A percentile compares a stretch with the other conserved stretches of the same genome.
phyloP scores from a whole-genome alignment of 92 coral and sea anemone species.

The Paramuricea clavata region DNA sequence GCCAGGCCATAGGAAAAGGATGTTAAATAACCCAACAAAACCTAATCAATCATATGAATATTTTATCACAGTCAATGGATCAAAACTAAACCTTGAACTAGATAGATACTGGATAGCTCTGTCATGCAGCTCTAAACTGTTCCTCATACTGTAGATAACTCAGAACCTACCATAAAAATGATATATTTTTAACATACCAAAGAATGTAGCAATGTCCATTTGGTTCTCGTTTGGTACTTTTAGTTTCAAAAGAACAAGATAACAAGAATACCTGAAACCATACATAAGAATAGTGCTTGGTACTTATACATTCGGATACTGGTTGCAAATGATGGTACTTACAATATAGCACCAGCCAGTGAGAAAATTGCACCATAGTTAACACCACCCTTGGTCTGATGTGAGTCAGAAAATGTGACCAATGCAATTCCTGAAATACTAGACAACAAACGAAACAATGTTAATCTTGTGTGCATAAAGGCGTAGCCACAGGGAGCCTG shows the following conservation, averaged over 20 bases:
- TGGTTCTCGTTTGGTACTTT: conserved; percentile 86
- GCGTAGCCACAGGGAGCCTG: background rate
- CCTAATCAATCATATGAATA: conserved; percentile 67
- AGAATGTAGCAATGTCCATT: conserved; percentile 93
- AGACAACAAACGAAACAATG: background rate
- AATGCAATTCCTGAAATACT: conserved; percentile 90
- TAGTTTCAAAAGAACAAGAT: conserved; percentile 84
- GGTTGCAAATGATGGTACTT: conserved; percentile 62
- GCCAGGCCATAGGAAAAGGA: conserved; percentile 90
- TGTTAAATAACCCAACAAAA: conserved; percentile 85
- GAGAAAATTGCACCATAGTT: conserved; percentile 97
- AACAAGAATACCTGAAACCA: conserved; percentile 82
- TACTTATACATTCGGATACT: no score
- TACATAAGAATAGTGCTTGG: conserved; percentile 6
- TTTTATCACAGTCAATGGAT: background rate
- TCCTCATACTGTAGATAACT: no score
- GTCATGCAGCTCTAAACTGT: no score
- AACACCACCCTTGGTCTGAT: conserved; percentile 76
- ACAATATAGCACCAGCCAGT: conserved; percentile 90
- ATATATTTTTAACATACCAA: no score
- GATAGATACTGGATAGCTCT: background rate
- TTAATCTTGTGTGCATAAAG: background rate
- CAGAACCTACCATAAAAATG: no score
- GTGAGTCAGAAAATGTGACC: conserved; percentile 93
- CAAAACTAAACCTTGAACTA: background rate